A percentile compares a stretch with the other conserved stretches of the same genome.
Evolutionary conservation across 1,140 invertebrate species (phyloP).

Genomic region (Zaprionus ornatus): DNA sequence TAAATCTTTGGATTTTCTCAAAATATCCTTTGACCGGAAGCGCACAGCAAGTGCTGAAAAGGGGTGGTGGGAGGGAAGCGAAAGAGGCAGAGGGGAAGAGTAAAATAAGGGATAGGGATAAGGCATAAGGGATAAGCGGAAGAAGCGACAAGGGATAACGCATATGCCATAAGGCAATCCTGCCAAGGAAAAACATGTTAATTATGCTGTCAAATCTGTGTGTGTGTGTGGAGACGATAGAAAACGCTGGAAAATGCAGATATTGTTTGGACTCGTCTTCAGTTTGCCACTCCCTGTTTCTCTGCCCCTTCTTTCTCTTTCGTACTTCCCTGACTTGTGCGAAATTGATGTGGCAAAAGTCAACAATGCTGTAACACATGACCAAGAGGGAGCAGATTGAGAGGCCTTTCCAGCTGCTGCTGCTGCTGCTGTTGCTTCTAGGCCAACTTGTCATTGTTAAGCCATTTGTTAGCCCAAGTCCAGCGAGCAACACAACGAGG

Average conservation of each 20-base stretch:
- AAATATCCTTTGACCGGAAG: constrained; percentile 13
- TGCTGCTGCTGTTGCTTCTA: not conserved
- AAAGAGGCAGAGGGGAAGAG: not conserved
- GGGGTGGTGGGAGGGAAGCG: too few species aligned
- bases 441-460: constrained; percentile 33
- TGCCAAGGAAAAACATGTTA: constrained; percentile 27
- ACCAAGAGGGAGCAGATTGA: not conserved
- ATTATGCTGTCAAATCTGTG: constrained; percentile 42
- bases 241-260: constrained; percentile 25
- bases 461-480: constrained; percentile 31
- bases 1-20: constrained; percentile 35
- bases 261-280: not conserved
- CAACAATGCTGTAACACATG: constrained; percentile 39
- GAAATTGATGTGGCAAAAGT: constrained; percentile 46
- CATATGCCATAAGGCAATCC: not conserved
- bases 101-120: not conserved
- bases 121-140: constrained; percentile 4
- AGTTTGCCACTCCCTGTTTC: too few species aligned
- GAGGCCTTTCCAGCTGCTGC: not conserved
- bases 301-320: not conserved
- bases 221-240: not conserved
- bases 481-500: not conserved
- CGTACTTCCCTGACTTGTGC: not conserved
- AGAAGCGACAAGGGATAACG: not conserved
- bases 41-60: not conserved